A percentile compares a stretch with the other conserved stretches of the same genome.
Conservation (phyloP, 2,797 vertebrate species). For the Anguilla obscura region DNA sequence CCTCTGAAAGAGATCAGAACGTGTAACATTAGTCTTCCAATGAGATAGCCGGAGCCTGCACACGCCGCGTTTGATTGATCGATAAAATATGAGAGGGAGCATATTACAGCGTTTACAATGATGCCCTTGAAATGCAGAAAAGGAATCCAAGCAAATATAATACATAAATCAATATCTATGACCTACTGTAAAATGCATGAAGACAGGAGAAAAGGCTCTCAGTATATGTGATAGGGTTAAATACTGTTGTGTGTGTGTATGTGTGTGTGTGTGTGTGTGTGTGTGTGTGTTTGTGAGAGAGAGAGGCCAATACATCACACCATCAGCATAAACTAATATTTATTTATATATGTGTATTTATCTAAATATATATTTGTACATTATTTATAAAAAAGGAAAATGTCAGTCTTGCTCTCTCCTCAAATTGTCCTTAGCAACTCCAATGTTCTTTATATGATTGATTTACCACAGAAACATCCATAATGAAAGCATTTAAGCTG, state of each 20-base stretch:
- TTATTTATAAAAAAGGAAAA: neutral
- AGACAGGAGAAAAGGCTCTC: neutral
- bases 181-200: neutral
- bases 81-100: neutral
- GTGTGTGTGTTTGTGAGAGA: neutral
- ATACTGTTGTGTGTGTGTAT: neutral
- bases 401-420: neutral
- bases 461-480: slow-evolving; percentile 12
- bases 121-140: neutral
- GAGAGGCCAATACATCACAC: neutral
- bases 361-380: slow-evolving; percentile 1
- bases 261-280: neutral
- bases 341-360: neutral
- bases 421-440: neutral
- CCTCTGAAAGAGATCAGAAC: neutral
- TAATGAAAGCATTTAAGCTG: neutral
- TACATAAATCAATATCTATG: neutral
- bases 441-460: slow-evolving; percentile 16
- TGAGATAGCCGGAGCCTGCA: neutral
- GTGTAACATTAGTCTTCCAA: neutral
- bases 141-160: neutral
- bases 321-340: neutral
- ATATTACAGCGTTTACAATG: neutral
- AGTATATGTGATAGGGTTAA: neutral
- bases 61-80: neutral